A percentile compares a stretch with the other conserved stretches of the same genome.
Evolutionary conservation across 2,113 vertebrate genomes (phyloP).

Genomic region (Aviceda subcristata): DNA sequence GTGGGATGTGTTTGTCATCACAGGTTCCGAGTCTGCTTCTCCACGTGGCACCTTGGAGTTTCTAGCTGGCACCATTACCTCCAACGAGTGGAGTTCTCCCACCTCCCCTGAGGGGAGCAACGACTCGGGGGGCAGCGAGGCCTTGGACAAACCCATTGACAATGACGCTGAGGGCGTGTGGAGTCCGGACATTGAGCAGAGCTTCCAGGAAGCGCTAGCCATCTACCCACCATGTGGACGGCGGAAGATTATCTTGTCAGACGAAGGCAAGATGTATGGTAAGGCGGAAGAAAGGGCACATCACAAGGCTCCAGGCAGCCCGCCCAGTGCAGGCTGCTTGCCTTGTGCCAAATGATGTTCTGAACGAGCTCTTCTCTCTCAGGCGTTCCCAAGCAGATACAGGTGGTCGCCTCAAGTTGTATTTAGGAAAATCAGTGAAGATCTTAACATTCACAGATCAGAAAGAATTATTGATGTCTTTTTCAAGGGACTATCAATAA

Average conservation of each 20-base stretch:
- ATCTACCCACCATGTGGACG: conserved; percentile 96
- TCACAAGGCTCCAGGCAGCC: rapidly evolving
- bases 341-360: neutral
- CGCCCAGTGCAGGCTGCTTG: neutral
- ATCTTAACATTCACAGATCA: neutral
- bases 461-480: neutral
- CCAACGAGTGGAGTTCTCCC: conserved; percentile 80
- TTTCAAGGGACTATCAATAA: neutral
- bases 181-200: conserved; percentile 97
- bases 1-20: neutral
- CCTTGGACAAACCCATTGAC: conserved; percentile 80
- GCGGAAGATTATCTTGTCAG: conserved; percentile 94
- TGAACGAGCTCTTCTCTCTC: neutral
- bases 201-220: conserved; percentile 96
- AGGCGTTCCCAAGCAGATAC: neutral
- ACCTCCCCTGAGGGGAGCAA: conserved; percentile 79
- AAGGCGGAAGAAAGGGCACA: conserved; percentile 53
- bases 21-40: conserved; percentile 70
- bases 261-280: conserved; percentile 99
- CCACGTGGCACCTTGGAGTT: conserved; percentile 73
- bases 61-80: conserved; percentile 79
- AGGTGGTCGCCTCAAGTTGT: neutral
- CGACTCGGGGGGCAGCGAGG: conserved; percentile 75
- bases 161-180: conserved; percentile 96
- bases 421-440: neutral